A percentile compares a stretch with the other conserved stretches of the same genome.
Evolutionary conservation across 2,797 vertebrate species (phyloP).

Genomic region (Gastrophryne carolinensis): DNA sequence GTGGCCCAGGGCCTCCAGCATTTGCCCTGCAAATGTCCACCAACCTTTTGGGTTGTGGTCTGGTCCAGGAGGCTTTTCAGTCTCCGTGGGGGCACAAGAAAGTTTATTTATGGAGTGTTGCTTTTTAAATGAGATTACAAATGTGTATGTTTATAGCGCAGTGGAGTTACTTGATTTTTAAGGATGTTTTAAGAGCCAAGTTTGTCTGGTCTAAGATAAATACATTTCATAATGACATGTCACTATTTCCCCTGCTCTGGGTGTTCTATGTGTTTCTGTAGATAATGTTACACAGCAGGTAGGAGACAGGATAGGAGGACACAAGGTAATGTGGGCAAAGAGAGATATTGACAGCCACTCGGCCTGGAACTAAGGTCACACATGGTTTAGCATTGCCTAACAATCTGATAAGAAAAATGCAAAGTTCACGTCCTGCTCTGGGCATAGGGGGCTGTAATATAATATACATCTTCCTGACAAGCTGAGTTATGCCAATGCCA

Average conservation of each 20-base stretch:
- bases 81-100: too few relatives aligned
- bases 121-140: too few relatives aligned
- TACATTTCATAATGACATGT: not conserved
- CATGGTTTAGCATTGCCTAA: conserved; percentile 25
- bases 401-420: conserved; percentile 31
- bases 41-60: too few relatives aligned
- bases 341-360: not conserved
- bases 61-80: too few relatives aligned
- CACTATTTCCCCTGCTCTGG: not conserved
- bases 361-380: conserved; percentile 21
- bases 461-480: conserved; percentile 32
- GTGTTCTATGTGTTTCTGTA: not conserved
- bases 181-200: not conserved
- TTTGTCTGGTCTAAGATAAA: not conserved
- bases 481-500: conserved; percentile 12
- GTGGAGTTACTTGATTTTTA: too few relatives aligned
- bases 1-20: too few relatives aligned
- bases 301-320: not conserved
- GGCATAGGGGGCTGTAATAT: conserved; percentile 1
- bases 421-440: conserved; percentile 6
- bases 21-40: too few relatives aligned
- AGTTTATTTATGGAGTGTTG: too few relatives aligned
- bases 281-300: not conserved
- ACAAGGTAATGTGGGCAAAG: not conserved
- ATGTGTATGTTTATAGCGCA: too few relatives aligned